Percentiles rank a stretch among this genome's conserved stretches.
phyloP scores from a whole-genome alignment of 2,888 invertebrate genomes.

The Prionchulus punctatus region DNA sequence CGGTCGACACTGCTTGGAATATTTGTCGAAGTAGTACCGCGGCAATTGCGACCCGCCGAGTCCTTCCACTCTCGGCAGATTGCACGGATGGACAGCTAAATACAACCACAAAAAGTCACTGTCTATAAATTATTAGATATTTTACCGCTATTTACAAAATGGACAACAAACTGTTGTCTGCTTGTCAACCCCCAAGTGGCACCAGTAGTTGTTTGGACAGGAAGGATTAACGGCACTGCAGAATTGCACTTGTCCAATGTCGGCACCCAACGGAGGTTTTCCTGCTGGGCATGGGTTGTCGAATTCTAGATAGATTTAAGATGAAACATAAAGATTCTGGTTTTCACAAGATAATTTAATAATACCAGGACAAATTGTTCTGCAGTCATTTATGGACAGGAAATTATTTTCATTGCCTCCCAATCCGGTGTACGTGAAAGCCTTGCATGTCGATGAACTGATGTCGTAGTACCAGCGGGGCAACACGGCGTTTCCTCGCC shows the following conservation, averaged over 20 bases:
- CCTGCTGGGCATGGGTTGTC: conserved; percentile 13
- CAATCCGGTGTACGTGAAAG: conserved; percentile 18
- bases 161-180: conserved; percentile 16
- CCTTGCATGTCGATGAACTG: conserved; percentile 15
- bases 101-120: too few species aligned
- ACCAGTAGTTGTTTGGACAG: conserved; percentile 14
- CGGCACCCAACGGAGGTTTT: conserved; percentile 3
- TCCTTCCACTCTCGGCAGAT: conserved; percentile 8
- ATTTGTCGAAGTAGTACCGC: conserved; percentile 16
- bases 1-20: conserved; percentile 13
- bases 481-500: conserved; percentile 19
- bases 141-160: conserved; percentile 7
- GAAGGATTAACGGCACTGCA: conserved; percentile 7
- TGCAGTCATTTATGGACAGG: conserved; percentile 11
- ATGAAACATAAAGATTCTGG: neutral
- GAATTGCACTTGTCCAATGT: conserved; percentile 9
- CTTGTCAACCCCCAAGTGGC: conserved; percentile 15
- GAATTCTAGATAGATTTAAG: conserved; percentile 6
- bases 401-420: conserved; percentile 13
- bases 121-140: neutral
- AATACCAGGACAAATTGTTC: conserved; percentile 12
- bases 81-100: conserved; percentile 13
- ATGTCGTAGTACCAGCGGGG: conserved; percentile 19
- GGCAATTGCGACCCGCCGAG: conserved; percentile 13
- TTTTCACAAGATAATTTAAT: neutral